Evolutionary conservation across 2,888 invertebrate species (phyloP), one percentile per base, ranked within the genome.

Genomic region (Chesias legatella): DNA sequence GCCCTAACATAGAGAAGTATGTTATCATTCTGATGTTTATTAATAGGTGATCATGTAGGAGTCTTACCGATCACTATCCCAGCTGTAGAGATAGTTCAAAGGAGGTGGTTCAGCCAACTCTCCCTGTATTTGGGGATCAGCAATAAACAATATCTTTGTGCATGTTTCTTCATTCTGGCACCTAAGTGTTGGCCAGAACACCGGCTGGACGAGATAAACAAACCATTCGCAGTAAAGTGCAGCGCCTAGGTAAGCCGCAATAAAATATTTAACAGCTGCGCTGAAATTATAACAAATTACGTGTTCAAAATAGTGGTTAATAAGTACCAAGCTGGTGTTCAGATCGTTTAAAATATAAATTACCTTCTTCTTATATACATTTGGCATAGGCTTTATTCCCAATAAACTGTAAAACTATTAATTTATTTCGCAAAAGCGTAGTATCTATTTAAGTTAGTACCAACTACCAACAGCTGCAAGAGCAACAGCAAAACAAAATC

Each of bases 121-220:
- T 0, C 98, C 98, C 55, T 97, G 91, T 45, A 98, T 91, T 79
- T 98, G 98, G 9, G 98, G 98, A 80, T 98, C 98, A 4, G 97
- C 96, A 34, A 96, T 93, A 33, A 94, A 89, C 32, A 95, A 73
- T 39, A 95, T 83, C 59, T 89, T 91, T 3, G 91, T 90, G 55
- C 93, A 93, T 39, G 53, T 34, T 22, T 74, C 74, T n/a, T 65
- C 43, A 4, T 54, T 40, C 56, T 61, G 72, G 81, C 92, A 92
- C 40, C 79, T 68, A 20, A 89, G 61, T 8, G 76, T 69, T 33
- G 83, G 76, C 77, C 91, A 83, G 47, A 83, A 71, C 11, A 65
- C 35, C 1, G 75, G 73, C 51, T 84, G 85, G 10, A 77, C 44
- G 6, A 63, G 56, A 56, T 91, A 92, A 6, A 85, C 73, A 31